Base-by-base conservation (phyloP, 1,140 invertebrate genomes). In the Periplaneta americana region DNA sequence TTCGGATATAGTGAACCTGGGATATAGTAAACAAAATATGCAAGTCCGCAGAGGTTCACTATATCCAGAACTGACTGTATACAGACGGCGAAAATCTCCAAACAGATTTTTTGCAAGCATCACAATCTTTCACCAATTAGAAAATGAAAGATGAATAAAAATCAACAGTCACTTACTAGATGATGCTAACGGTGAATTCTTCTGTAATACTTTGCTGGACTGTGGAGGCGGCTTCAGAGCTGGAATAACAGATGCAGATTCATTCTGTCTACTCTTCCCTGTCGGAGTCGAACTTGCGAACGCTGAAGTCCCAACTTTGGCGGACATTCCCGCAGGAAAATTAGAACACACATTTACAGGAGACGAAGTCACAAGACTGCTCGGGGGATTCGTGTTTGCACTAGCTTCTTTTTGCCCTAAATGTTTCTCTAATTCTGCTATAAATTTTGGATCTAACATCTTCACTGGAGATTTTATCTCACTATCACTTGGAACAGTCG, bases 341-440 rank as follows among this genome's bases (percentile, higher is more conserved):
- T 28, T 28, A 28, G 48, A 66, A n/a, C 22, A 66, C 15, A 66
- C 48, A 66, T 28, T 66, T 66, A n/a, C 13, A 8, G 15, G 48
- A 6, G 4, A 66, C 22, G 48, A 66, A 0, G 22, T n/a, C 48
- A 66, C 48, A 66, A 9, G 6, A 13, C 48, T 28, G 37, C 34
- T 78, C 31, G 36, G 34, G 35, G 76, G 34, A 28, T 78, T 78
- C 4, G 89, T 90, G 84, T 91, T 90, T 81, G 91, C 87, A 66
- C 83, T 81, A 28, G 89, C 87, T 77, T 92, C 91, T 76, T 89
- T 90, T 37, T 88, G 87, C 0, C 89, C 90, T 34, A 93, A 85
- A 82, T 90, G 91, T 83, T 93, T 93, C 84, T 93, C 92, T 74
- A 93, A 84, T 83, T 93, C 92, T 0, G 90, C 90, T 10, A 93